Evolutionary conservation across 1,140 invertebrate species (phyloP), one percentile per base, ranked within the genome.

Genomic region (Drosophila auraria): DNA sequence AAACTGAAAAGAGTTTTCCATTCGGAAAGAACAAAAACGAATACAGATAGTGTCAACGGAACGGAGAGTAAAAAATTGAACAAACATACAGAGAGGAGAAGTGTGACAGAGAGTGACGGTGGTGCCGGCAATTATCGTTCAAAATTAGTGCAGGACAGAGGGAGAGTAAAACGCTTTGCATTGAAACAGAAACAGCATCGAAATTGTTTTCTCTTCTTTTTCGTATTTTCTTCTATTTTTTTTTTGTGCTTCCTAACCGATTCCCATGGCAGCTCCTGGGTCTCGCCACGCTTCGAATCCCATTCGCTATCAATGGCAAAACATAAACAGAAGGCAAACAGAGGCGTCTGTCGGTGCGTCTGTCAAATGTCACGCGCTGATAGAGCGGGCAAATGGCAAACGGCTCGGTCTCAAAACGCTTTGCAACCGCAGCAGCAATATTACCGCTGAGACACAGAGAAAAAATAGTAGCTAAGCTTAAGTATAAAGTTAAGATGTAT

Each of bases 361-460:
- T 79, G 80, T 82, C 86, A 90, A 80, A 86, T 90, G 86, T 82
- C 86, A 82, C 82, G 82, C 76, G 76, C 86, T 91, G 86, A 72
- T 89, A 76, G 86, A 89, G 84, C 86, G 69, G 68, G 68, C 78
- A 74, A 90, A 89, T 89, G 78, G 69, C 75, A 89, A 83, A 78
- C 84, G 77, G 72, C 75, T 83, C 64, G 71, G 57, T 50, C 72
- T 82, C 62, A 78, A 80, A 68, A 79, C 78, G 65, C 69, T 89
- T 81, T 64, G 78, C 69, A 75, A 66, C 70, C 81, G 65, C 68
- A 80, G 82, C 66, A 74, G 63, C 47, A 68, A 30, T 45, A 66
- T 66, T 45, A 33, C n/a, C 53, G 20, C 17, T 36, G 23, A 5
- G 66, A 80, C 49, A 69, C 23, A 30, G 12, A 17, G 7, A 71